Evolutionary conservation across 2,888 invertebrate species (phyloP), one percentile per base, ranked within the genome.

Genomic region (Xanthia icteritia): DNA sequence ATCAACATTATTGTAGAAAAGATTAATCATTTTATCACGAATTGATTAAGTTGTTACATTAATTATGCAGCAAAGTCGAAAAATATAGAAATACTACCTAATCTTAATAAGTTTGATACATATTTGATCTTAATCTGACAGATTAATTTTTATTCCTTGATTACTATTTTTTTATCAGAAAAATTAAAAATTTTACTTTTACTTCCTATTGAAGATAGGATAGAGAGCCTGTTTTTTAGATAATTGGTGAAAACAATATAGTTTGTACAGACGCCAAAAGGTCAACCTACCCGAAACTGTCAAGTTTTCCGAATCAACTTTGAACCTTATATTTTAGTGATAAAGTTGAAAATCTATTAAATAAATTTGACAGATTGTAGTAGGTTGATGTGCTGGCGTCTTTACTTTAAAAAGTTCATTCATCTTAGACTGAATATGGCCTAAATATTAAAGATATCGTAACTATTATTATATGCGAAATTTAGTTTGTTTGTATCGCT

Each of bases 81-180:
- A 23, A 51, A 60, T 31, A 66, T 77, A 63, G 20, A 11, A 67
- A 45, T 66, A 39, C n/a, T 45, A 61, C 45, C 23, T 77, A 56
- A 63, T 77, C 68, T 2, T 23, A 31, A 42, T 54, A 39, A 63
- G 23, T 65, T 65, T 65, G 13, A 11, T n/a, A 68, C 36, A 0
- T 64, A 36, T 48, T 76, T n/a, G 67, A 67, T 76, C n/a, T 27
- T 54, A 61, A 77, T 68, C 60, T 36, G 3, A 17, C 8, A 15
- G 36, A 48, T 51, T 42, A 45, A 20, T 4, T 58, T 63, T 66
- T 67, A 27, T 64, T 72, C 23, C 5, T 0, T 39, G 20, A 51
- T 42, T 60, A n/a, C 54, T 20, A 9, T 51, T 23, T 51, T 51
- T 5, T 56, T 56, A 56, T n/a, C n/a, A 56, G 23, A 54, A 23